Evolutionary conservation across 2,888 invertebrate genomes (phyloP), one percentile per base, ranked within the genome.

Genomic region (Acanthoscelides obtectus): DNA sequence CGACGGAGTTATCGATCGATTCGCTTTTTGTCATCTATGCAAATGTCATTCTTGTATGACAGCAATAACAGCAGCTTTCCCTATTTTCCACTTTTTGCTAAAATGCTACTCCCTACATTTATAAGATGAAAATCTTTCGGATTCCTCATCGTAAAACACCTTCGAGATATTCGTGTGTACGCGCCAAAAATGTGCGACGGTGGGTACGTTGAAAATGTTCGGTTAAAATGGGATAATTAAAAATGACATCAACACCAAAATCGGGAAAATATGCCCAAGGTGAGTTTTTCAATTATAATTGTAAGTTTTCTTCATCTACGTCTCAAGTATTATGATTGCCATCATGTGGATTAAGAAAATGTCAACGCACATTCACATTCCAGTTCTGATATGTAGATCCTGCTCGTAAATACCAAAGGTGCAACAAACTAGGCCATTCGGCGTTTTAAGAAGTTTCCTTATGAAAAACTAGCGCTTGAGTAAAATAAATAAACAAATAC

Each of bases 241-340:
- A 80, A 80, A 86, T 87, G 86, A 85, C 86, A 80, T 83, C 85
- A 75, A 85, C 84, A 79, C 83, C 86, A 78, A 86, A 86, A 84
- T 80, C 83, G 70, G 85, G 83, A 71, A 86, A 86, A 84, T 82
- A 86, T 86, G 85, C 80, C 76, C 83, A 84, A 83, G 86, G 86
- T 86, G 82, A 80, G 71, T 67, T 65, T 71, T 72, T 72, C 45
- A 1, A 12, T 6, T 12, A 6, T 45, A 12, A 45, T 6, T 6
- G 45, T 12, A 45, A 12, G 45, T 45, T 12, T 45, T 3, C 5
- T 12, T 45, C 12, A 45, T 45, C 12, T 12, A 45, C 17, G 45
- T 45, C 45, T 45, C 17, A 45, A 45, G 17, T 12, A 45, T 45
- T 12, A 45, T 12, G 17, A 45, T 45, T 45, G 5, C 45, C 6